phyloP scores from a whole-genome alignment of 2,797 vertebrate genomes.

The Pipistrellus kuhlii region DNA sequence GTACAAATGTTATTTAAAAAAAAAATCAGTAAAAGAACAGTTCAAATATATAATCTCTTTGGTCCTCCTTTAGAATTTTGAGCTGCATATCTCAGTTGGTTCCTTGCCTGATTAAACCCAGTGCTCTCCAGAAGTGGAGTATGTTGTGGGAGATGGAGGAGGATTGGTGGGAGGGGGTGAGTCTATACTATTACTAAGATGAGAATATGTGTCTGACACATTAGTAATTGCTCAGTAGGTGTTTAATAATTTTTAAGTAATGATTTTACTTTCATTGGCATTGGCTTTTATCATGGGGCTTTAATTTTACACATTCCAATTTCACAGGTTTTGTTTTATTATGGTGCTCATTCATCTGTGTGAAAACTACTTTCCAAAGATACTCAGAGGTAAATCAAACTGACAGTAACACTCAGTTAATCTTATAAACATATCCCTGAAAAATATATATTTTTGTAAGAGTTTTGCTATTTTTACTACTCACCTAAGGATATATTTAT shows the following conservation, averaged over 20 bases:
- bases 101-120: neutral
- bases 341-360: neutral
- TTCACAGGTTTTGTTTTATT: neutral
- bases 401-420: neutral
- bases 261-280: neutral
- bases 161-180: neutral
- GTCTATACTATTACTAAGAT: neutral
- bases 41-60: neutral
- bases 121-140: neutral
- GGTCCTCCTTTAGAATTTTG: neutral
- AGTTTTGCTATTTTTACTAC: neutral
- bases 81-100: neutral
- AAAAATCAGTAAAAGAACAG: neutral
- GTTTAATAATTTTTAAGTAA: neutral
- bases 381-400: neutral
- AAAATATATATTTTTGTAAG: neutral
- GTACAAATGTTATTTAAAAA: neutral
- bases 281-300: neutral
- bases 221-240: neutral
- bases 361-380: neutral
- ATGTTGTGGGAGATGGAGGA: neutral
- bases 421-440: neutral
- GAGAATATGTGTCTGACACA: neutral
- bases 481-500: neutral
- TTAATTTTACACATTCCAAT: neutral